Evolutionary conservation across 2,113 vertebrate species (phyloP).

Genomic region (Cynopterus brachyotis): DNA sequence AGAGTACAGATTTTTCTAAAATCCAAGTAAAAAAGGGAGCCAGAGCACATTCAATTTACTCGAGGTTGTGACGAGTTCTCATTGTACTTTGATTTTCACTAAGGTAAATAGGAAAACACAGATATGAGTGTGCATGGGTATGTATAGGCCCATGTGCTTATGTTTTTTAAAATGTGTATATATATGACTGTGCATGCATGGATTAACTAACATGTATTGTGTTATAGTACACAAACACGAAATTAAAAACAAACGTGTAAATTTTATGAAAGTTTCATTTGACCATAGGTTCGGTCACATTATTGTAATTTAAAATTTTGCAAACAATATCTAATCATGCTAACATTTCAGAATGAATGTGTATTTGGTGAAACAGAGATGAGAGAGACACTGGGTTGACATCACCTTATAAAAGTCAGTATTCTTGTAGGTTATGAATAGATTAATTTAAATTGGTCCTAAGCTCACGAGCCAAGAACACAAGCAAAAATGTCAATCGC

Average conservation of each 20-base stretch:
- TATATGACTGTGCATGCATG: neutral
- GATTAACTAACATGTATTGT: neutral
- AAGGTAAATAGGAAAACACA: neutral
- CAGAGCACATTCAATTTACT: neutral
- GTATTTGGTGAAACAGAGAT: neutral
- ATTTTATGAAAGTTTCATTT: neutral
- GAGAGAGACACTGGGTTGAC: neutral
- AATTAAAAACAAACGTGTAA: neutral
- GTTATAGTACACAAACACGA: neutral
- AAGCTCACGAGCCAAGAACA: constrained; percentile 46
- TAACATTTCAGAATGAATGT: neutral
- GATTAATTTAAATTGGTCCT: constrained; percentile 38
- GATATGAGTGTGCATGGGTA: neutral
- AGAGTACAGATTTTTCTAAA: neutral
- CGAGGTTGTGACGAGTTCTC: neutral
- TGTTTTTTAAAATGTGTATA: neutral
- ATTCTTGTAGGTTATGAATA: constrained; percentile 36
- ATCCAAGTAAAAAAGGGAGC: neutral
- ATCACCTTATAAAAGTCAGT: neutral
- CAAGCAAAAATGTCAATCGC: constrained; percentile 66
- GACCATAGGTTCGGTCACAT: neutral
- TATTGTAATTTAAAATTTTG: neutral
- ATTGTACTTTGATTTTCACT: neutral
- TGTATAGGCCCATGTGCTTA: neutral
- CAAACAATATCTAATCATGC: neutral